Base-by-base conservation (phyloP, 2,888 invertebrate species). In the Elgonia sp. region DNA sequence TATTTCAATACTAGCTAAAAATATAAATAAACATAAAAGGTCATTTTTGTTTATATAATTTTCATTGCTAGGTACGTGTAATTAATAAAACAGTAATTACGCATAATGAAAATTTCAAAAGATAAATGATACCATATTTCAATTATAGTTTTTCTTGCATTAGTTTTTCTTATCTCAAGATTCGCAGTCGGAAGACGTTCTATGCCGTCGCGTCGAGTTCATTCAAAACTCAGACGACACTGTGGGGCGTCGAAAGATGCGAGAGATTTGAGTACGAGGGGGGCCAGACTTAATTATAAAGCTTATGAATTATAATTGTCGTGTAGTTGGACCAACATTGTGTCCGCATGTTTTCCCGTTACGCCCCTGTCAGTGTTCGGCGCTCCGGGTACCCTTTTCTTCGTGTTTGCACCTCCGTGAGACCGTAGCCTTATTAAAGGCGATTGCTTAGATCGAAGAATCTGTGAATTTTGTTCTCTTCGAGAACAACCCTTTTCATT, bases 281-380 rank as follows among this genome's bases (percentile, higher is more conserved):
- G 92, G 92, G 88, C 88, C 90, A 86, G 91, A 91, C 92, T 94
- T 94, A 94, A 94, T 94, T 94, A 94, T 93, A 94, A 94, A 93
- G 94, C 93, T 94, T 94, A 92, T 93, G 93, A 93, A 93, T 94
- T 94, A 93, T 93, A 94, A 94, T 94, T 94, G 94, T 94, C 94
- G 94, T 94, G 94, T 94, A 94, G 94, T 94, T 94, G 94, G 92
- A 94, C 93, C 93, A 93, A 94, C 94, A 94, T 94, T 94, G 94
- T 94, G 93, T 93, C 92, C 91, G 91, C 93, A 94, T 94, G 94
- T 94, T 94, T 94, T 94, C 93, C 92, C 93, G 93, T 91, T 91
- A 94, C 94, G 94, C 94, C 94, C 93, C 92, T 92, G 92, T 91
- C 92, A 92, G 88, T 94, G 93, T 94, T 91, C 87, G 80, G 91